Percentiles rank a stretch among this genome's conserved stretches.
These are phyloP conservation scores for Patella depressa DNA, from an alignment of 2,888 invertebrate genomes.

Conservation along the genomic window DNA sequence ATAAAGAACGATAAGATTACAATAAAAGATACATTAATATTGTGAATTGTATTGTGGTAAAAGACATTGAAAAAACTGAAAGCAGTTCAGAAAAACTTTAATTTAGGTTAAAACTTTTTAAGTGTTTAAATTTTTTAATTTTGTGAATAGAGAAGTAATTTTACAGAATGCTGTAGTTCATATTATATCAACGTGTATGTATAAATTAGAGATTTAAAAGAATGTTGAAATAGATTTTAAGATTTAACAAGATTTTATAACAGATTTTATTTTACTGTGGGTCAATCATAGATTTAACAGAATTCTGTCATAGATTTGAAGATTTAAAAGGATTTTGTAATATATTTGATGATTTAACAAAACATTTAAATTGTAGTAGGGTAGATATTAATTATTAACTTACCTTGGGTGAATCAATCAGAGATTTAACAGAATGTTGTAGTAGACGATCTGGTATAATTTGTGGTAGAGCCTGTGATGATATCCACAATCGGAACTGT, in stretches of 20 bases:
- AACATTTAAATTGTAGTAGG: neutral
- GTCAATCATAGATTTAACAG: no score
- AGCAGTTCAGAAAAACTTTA: no score
- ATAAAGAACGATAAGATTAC: constrained; percentile 14
- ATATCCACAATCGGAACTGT: constrained; percentile 67
- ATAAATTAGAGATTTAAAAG: constrained; percentile 63
- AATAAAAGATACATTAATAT: neutral
- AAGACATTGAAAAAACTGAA: no score
- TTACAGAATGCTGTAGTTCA: no score
- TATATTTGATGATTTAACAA: no score
- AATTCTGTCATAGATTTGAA: no score
- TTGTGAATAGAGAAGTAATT: no score
- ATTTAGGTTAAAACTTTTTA: no score
- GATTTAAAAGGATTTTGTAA: no score
- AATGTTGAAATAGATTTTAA: constrained; percentile 57
- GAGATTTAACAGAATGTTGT: constrained; percentile 64
- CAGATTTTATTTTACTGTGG: no score
- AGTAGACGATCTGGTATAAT: constrained; percentile 56
- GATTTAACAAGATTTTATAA: no score
- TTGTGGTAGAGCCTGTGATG: constrained; percentile 48
- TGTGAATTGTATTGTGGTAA: neutral
- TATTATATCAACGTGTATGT: constrained; percentile 60
- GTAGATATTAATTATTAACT: constrained; percentile 16
- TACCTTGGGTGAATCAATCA: constrained; percentile 68
- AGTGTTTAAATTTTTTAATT: no score